A percentile compares a stretch with the other conserved stretches of the same genome.
phyloP scores from a whole-genome alignment of 2,888 invertebrate genomes.

The Epistrophella euchroma region DNA sequence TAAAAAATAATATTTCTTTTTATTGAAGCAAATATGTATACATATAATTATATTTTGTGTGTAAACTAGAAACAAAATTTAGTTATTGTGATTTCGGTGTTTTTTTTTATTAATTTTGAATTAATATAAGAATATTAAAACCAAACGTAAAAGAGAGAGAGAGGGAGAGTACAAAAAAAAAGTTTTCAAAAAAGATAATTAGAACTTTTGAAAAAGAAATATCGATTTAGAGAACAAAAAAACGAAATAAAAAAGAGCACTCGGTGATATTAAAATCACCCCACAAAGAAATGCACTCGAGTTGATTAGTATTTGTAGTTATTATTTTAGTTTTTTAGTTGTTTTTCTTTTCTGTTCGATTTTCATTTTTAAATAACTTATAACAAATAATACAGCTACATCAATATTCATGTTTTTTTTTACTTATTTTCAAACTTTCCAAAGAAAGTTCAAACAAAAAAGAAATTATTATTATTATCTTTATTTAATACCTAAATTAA shows the following conservation, averaged over 20 bases:
- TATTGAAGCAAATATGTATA: slow-evolving; percentile 75
- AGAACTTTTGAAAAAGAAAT: slow-evolving; percentile 25
- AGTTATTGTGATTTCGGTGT: slow-evolving; percentile 49
- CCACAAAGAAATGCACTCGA: slow-evolving; percentile 33
- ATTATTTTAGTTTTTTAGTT: slow-evolving; percentile 7
- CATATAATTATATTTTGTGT: slow-evolving; percentile 51
- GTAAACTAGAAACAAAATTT: slow-evolving; percentile 63
- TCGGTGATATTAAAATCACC: slow-evolving; percentile 15
- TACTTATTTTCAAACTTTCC: slow-evolving; percentile 25
- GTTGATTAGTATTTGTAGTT: slow-evolving; percentile 21
- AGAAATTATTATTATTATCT: slow-evolving; percentile 16
- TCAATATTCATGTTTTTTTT: slow-evolving; percentile 12
- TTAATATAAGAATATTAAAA: neutral
- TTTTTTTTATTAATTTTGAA: slow-evolving; percentile 32
- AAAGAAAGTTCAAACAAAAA: neutral
- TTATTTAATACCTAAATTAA: slow-evolving; percentile 48
- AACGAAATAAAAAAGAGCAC: slow-evolving; percentile 14
- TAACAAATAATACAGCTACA: slow-evolving; percentile 61
- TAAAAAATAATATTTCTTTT: slow-evolving; percentile 75
- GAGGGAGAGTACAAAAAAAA: slow-evolving; percentile 27
- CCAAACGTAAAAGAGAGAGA: slow-evolving; percentile 15
- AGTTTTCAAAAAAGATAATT: neutral
- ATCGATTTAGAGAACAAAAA: neutral
- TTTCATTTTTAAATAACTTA: slow-evolving; percentile 54
- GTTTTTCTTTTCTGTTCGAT: slow-evolving; percentile 18